Conservation (phyloP, 2,113 vertebrate genomes). For the Limnothrissa miodon region DNA sequence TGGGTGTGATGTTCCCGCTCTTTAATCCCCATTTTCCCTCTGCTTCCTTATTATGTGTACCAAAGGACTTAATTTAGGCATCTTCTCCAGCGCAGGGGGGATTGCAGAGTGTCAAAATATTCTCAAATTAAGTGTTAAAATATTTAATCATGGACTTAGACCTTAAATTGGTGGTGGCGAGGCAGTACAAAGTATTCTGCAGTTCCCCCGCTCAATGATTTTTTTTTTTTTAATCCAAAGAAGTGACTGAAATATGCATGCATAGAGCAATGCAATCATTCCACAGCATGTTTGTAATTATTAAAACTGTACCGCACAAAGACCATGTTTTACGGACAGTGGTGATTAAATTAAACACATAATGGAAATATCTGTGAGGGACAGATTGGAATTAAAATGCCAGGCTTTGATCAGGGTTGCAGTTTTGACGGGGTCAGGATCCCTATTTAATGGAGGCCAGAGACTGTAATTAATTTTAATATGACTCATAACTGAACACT, state of each 20-base stretch:
- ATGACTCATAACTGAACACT: slow-evolving; percentile 51
- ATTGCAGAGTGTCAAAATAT: slow-evolving; percentile 2
- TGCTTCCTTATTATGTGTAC: neutral
- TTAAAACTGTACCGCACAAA: neutral
- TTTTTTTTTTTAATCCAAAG: neutral
- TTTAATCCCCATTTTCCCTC: neutral
- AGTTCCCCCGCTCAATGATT: neutral
- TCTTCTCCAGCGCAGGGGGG: neutral
- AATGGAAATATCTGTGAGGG: slow-evolving; percentile 37
- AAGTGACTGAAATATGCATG: neutral
- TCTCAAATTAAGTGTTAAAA: neutral
- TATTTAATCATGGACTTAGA: neutral
- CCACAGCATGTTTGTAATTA: neutral
- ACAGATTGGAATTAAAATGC: slow-evolving; percentile 25
- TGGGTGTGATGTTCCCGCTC: neutral
- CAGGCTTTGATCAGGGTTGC: slow-evolving; percentile 36
- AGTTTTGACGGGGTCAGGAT: slow-evolving; percentile 39
- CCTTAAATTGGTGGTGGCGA: neutral
- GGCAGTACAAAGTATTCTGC: neutral
- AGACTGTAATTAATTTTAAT: slow-evolving; percentile 57
- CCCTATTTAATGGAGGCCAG: slow-evolving; percentile 38
- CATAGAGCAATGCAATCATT: neutral
- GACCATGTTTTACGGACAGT: neutral
- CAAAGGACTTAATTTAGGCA: neutral
- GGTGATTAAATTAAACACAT: slow-evolving; percentile 38